phyloP scores from a whole-genome alignment of 2,797 vertebrate genomes.

The Chloroceryle amazona region DNA sequence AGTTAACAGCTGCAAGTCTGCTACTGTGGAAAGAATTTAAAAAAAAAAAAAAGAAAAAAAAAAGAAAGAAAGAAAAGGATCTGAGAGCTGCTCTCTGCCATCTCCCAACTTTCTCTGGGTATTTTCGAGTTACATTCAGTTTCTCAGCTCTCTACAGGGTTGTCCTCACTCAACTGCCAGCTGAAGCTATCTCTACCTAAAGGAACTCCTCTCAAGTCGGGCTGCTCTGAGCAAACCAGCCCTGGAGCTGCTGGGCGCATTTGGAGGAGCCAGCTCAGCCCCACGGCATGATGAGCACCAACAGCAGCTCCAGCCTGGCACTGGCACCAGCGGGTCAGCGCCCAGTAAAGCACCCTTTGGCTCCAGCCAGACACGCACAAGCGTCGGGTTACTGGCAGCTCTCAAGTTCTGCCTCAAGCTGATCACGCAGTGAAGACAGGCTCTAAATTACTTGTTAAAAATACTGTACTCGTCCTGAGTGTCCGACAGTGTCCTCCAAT shows the following conservation, averaged over 20 bases:
- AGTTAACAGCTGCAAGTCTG: slow-evolving; percentile 79
- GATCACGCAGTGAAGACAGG: not conserved
- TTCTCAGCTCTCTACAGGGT: not conserved
- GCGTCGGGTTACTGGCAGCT: not conserved
- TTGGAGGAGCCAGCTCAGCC: not conserved
- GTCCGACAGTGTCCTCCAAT: slow-evolving; percentile 21
- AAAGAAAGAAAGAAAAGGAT: not conserved
- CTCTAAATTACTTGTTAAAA: slow-evolving; percentile 50
- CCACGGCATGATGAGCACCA: not conserved
- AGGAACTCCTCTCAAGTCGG: not conserved
- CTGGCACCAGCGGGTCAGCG: not conserved
- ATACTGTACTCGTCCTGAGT: not conserved
- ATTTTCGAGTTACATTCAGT: not conserved
- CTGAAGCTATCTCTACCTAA: not conserved
- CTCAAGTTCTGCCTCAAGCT: slow-evolving; percentile 2
- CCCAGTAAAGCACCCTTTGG: not conserved
- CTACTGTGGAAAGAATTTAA: slow-evolving; percentile 75
- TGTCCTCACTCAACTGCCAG: not conserved
- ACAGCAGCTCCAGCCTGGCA: not conserved
- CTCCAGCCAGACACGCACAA: not conserved
- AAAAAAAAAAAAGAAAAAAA: not conserved
- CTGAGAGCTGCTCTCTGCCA: not conserved
- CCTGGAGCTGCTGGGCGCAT: not conserved
- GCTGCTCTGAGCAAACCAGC: not conserved
- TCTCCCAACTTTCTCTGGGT: slow-evolving; percentile 1